phyloP scores from a whole-genome alignment of 2,888 invertebrate genomes.

The Horisme vitalbata region DNA sequence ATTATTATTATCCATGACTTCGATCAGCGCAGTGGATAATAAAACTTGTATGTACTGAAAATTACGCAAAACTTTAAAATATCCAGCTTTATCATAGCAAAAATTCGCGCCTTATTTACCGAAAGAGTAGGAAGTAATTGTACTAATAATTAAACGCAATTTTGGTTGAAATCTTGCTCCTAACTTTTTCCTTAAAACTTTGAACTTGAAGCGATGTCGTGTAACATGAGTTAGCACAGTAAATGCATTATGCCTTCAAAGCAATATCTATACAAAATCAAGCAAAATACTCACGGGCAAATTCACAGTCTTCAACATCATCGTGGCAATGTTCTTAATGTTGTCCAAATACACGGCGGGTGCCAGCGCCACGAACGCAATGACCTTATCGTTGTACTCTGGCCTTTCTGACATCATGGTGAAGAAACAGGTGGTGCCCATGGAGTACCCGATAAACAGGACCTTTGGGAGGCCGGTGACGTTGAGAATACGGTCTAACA shows the following conservation, averaged over 20 bases:
- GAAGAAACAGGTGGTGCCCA: constrained; percentile 82
- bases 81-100: background rate
- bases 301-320: constrained; percentile 50
- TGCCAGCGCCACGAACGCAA: constrained; percentile 76
- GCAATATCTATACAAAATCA: too few species aligned
- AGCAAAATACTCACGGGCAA: constrained; percentile 50
- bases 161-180: too few species aligned
- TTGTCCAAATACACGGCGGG: constrained; percentile 78
- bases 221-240: too few species aligned
- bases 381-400: constrained; percentile 78
- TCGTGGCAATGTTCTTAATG: constrained; percentile 41
- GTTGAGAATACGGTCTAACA: constrained; percentile 76
- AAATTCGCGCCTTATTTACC: too few species aligned
- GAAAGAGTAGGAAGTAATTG: too few species aligned
- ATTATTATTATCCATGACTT: too few species aligned
- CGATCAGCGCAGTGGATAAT: too few species aligned
- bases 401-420: constrained; percentile 80
- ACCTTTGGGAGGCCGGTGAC: constrained; percentile 64
- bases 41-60: too few species aligned
- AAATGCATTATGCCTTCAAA: too few species aligned
- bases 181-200: too few species aligned
- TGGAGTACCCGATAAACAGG: constrained; percentile 83
- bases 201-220: too few species aligned
- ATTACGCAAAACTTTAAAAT: background rate
- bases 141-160: too few species aligned